A percentile compares a stretch with the other conserved stretches of the same genome.
phyloP scores from a whole-genome alignment of 2,113 vertebrate species.

The Tragelaphus strepsiceros region DNA sequence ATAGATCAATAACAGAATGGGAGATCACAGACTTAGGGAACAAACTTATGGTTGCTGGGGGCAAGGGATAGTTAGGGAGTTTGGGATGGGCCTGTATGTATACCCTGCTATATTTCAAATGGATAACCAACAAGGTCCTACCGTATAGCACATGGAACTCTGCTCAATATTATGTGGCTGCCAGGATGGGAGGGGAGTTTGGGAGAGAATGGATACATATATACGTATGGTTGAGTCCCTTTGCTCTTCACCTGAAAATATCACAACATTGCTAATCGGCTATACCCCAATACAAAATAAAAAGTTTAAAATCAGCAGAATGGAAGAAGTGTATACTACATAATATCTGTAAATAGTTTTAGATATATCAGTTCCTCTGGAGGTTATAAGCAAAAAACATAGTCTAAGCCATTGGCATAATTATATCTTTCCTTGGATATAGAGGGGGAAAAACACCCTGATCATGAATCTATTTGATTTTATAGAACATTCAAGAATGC shows the following conservation, averaged over 20 bases:
- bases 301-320: not conserved
- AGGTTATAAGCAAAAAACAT: not conserved
- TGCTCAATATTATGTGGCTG: not conserved
- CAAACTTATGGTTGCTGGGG: not conserved
- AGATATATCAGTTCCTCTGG: not conserved
- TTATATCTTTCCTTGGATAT: not conserved
- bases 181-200: not conserved
- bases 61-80: not conserved
- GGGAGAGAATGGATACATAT: not conserved
- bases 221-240: not conserved
- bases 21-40: not conserved
- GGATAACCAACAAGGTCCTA: not conserved
- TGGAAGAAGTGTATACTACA: not conserved
- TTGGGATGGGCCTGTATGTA: not conserved
- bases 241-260: not conserved
- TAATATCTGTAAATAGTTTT: not conserved
- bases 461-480: not conserved
- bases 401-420: not conserved
- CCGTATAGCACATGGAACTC: not conserved
- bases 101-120: not conserved
- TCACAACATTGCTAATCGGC: not conserved
- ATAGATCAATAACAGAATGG: not conserved
- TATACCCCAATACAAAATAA: not conserved
- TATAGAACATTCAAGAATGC: not conserved
- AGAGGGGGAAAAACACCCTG: not conserved